phyloP scores from a whole-genome alignment of 2,797 vertebrate genomes.

The Megalops cyprinoides region DNA sequence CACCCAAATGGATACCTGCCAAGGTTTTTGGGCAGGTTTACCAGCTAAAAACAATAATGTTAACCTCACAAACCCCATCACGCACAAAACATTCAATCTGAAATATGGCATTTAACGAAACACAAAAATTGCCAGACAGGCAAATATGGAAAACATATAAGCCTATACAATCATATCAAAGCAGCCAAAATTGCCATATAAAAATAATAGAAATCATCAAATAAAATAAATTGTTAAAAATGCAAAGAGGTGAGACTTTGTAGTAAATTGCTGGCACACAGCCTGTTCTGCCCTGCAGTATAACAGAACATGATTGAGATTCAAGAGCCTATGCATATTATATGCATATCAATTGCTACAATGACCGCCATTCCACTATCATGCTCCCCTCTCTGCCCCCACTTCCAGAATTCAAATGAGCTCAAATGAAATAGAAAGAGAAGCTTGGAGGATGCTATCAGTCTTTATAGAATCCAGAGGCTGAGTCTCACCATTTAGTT shows the following conservation, averaged over 20 bases:
- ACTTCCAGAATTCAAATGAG: constrained; percentile 42
- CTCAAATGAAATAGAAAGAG: constrained; percentile 17
- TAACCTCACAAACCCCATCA: not conserved
- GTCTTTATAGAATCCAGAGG: constrained; percentile 26
- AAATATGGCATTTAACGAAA: not conserved
- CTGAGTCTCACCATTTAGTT: constrained; percentile 1
- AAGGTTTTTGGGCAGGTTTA: no score
- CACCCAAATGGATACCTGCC: not conserved
- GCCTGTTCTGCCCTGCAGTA: constrained; percentile 37
- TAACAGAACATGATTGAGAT: constrained; percentile 48
- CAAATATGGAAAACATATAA: no score
- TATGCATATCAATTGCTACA: constrained; percentile 17
- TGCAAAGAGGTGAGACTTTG: not conserved
- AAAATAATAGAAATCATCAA: not conserved
- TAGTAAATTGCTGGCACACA: constrained; percentile 9
- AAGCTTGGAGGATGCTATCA: constrained; percentile 17
- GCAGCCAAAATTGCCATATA: not conserved
- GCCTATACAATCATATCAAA: constrained; percentile 12
- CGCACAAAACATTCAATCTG: constrained; percentile 11
- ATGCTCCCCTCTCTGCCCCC: constrained; percentile 9
- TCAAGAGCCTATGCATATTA: constrained; percentile 44
- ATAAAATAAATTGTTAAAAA: constrained; percentile 3
- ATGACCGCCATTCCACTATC: constrained; percentile 30
- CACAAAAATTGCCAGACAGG: not conserved
- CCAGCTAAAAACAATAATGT: not conserved